These are phyloP conservation scores for Pipistrellus pipistrellus DNA, from an alignment of 2,797 vertebrate species.

Conservation along the genomic window DNA sequence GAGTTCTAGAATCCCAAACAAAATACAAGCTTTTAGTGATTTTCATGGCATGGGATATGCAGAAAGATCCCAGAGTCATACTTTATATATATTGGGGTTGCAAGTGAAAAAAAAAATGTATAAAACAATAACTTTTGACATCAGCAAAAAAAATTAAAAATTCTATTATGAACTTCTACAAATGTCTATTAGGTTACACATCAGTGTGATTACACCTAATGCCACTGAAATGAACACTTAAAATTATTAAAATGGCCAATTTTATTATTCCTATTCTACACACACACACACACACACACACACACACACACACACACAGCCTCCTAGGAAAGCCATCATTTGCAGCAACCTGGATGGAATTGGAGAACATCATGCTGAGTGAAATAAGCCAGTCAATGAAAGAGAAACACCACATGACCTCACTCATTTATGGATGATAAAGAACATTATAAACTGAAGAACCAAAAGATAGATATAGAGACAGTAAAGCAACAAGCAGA, in stretches of 20 bases:
- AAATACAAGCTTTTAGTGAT: not conserved
- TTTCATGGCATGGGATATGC: not conserved
- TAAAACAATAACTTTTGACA: not conserved
- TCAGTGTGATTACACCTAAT: not conserved
- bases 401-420: too few relatives aligned
- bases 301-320: not conserved
- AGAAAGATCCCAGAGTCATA: slow-evolving; percentile 15
- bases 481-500: too few relatives aligned
- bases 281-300: not conserved
- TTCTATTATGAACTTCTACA: not conserved
- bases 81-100: not conserved
- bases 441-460: too few relatives aligned
- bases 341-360: too few relatives aligned
- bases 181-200: not conserved
- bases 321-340: not conserved
- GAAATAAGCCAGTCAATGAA: too few relatives aligned
- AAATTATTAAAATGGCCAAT: not conserved
- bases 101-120: slow-evolving; percentile 23
- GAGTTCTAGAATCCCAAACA: not conserved
- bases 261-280: not conserved
- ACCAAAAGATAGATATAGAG: too few relatives aligned
- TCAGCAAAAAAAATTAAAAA: not conserved
- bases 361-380: too few relatives aligned
- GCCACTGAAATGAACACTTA: not conserved
- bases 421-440: too few relatives aligned